Evolutionary conservation across 1,140 invertebrate genomes (phyloP).

Genomic region (Dolichoris vasculosae): DNA sequence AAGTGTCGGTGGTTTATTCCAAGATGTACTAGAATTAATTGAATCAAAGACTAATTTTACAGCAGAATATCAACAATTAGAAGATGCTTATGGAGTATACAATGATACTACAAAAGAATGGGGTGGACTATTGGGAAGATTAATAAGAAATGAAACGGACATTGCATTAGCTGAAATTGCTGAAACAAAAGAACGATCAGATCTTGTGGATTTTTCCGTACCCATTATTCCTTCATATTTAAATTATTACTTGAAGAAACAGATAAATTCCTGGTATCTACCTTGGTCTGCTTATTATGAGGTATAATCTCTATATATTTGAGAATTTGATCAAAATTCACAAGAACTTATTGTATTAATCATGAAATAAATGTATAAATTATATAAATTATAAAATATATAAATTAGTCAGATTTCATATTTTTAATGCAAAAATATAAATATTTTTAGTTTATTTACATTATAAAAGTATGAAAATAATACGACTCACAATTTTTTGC

Average conservation of each 20-base stretch:
- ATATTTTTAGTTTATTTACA: too few relatives aligned
- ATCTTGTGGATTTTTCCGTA: slow-evolving; percentile 11
- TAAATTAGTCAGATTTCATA: too few relatives aligned
- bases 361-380: too few relatives aligned
- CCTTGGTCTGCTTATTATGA: slow-evolving; percentile 13
- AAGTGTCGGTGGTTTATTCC: not conserved
- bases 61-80: not conserved
- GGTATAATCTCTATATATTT: not conserved
- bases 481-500: too few relatives aligned
- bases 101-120: not conserved
- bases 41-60: slow-evolving; percentile 6
- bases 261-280: not conserved
- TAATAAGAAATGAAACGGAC: slow-evolving; percentile 22
- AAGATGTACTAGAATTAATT: not conserved
- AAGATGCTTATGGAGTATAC: slow-evolving; percentile 17
- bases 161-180: slow-evolving; percentile 23
- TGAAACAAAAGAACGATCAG: not conserved
- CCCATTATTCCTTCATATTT: not conserved
- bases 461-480: too few relatives aligned
- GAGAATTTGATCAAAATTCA: not conserved
- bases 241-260: slow-evolving; percentile 12
- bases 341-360: too few relatives aligned
- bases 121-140: slow-evolving; percentile 28
- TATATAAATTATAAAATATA: too few relatives aligned
- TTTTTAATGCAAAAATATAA: too few relatives aligned